Percentiles rank a stretch among this genome's conserved stretches.
phyloP scores from a whole-genome alignment of 2,113 vertebrate genomes.

The Odontesthes bonariensis region DNA sequence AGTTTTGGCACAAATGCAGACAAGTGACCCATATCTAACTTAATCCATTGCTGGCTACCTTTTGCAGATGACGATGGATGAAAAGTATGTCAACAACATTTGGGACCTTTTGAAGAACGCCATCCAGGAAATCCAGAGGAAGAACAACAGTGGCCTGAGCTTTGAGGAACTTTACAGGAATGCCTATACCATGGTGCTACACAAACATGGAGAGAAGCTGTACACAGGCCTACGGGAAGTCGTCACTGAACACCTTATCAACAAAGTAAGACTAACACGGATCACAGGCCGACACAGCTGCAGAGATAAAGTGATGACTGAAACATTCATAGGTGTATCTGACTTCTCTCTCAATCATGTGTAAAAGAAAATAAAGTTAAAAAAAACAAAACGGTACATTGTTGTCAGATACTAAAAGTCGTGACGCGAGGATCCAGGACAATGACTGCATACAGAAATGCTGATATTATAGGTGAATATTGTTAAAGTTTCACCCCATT shows the following conservation, averaged over 20 bases:
- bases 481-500: background rate
- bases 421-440: background rate
- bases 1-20: background rate
- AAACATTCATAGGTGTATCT: constrained; percentile 4
- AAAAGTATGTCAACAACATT: constrained; percentile 99
- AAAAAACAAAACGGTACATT: background rate
- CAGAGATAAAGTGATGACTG: background rate
- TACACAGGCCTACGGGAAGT: constrained; percentile 99
- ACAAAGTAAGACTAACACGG: constrained; percentile 88
- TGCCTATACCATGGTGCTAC: constrained; percentile 99
- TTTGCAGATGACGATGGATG: constrained; percentile 99
- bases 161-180: constrained; percentile 99
- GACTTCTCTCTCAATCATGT: background rate
- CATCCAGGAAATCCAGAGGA: constrained; percentile 99
- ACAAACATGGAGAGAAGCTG: constrained; percentile 99
- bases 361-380: background rate
- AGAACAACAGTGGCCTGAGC: constrained; percentile 99
- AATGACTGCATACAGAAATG: background rate
- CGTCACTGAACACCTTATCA: constrained; percentile 98
- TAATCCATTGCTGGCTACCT: constrained; percentile 1
- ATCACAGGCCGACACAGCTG: background rate
- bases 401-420: background rate
- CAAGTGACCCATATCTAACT: background rate
- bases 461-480: background rate
- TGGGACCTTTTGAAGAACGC: constrained; percentile 99